Evolutionary conservation across 2,888 invertebrate genomes (phyloP), one percentile per base, ranked within the genome.

Genomic region (Melanostoma scalare): DNA sequence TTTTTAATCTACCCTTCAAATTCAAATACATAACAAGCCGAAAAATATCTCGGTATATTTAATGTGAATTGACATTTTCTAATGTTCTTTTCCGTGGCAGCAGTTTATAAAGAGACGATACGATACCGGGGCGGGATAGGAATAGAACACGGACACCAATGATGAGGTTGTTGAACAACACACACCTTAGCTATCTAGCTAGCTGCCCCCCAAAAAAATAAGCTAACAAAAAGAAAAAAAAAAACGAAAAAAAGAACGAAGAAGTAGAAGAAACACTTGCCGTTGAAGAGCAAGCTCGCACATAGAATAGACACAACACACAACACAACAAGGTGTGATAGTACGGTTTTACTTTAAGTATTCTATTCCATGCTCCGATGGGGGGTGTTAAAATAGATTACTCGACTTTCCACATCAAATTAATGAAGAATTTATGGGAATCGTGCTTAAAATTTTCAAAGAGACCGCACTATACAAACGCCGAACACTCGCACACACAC

Each of bases 371-470:
- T 48, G 77, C 69, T 73, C 73, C 73, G 69, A 73, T 74, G 61
- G 73, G 82, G 73, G 82, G 63, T 78, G 82, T 82, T 82, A 82
- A 82, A 82, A 78, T 82, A 82, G 82, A 82, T 82, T 82, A 82
- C 78, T 82, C 82, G 82, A 82, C 82, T 82, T 82, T 82, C 78
- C 82, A 82, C 85, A 84, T 81, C 85, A 89, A 89, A 89, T 90
- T 89, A 89, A 89, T 89, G 88, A 89, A 88, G 87, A 85, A 87
- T 85, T 87, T 87, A 86, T 86, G 86, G 85, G 80, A 86, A 86
- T 88, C 89, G 89, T 89, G 89, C 88, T 86, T 75, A 86, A 88
- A 87, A 89, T 89, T 87, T 87, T 86, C 73, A 82, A 82, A 73
- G 40, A 82, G 77, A 77, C 73, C 60, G 48, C 52, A 81, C 42